phyloP scores from a whole-genome alignment of 1,140 invertebrate genomes.

The Drosophila sulfurigaster region DNA sequence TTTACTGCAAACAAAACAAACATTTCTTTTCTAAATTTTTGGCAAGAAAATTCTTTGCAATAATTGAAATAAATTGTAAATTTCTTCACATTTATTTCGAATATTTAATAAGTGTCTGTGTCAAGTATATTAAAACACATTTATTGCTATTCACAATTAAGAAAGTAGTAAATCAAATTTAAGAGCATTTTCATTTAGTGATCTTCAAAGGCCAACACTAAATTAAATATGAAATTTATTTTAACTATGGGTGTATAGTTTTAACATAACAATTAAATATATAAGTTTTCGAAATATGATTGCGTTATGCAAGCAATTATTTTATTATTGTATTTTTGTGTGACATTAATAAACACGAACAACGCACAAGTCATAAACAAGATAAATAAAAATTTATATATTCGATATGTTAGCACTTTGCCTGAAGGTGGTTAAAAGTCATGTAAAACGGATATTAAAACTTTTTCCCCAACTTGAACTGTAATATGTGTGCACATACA shows the following conservation, averaged over 20 bases:
- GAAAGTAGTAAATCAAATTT: conserved; percentile 11
- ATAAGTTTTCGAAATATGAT: neutral
- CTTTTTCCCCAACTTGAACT: conserved; percentile 18
- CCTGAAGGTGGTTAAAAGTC: conserved; percentile 15
- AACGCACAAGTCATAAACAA: conserved; percentile 42
- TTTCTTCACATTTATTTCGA: neutral
- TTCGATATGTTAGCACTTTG: conserved; percentile 16
- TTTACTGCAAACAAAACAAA: neutral
- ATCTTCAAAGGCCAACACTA: neutral
- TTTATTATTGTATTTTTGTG: conserved; percentile 21
- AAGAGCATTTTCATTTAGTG: conserved; percentile 1
- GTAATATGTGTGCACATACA: neutral
- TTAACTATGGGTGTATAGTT: conserved; percentile 3
- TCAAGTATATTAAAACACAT: neutral
- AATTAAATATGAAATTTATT: conserved; percentile 17
- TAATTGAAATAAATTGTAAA: neutral
- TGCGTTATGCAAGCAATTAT: conserved; percentile 6
- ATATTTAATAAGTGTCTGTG: neutral
- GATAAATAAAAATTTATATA: conserved; percentile 32
- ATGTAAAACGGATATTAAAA: conserved; percentile 28
- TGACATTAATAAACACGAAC: conserved; percentile 39
- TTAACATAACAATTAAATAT: neutral
- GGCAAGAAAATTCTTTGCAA: neutral
- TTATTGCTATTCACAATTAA: conserved; percentile 5
- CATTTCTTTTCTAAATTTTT: neutral